Base-by-base conservation (phyloP, 2,113 vertebrate genomes). In the Gymnorhina tibicen region DNA sequence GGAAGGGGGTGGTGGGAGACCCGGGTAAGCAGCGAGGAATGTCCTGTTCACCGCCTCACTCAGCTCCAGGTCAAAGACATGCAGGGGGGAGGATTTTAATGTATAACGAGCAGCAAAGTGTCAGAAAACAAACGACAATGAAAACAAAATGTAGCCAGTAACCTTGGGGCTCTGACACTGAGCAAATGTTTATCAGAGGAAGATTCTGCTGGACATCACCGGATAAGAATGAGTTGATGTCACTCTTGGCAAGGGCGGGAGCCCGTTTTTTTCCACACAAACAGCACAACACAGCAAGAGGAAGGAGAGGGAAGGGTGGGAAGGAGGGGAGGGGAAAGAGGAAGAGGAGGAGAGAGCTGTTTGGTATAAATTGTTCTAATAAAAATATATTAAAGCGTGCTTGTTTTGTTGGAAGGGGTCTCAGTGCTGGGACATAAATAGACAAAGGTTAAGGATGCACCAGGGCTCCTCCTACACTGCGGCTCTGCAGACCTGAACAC, bases 171-270 rank as follows among this genome's bases (percentile, higher is more conserved):
- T 97, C 91, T 96, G 95, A 96, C 97, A 97, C 91, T 95, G 95
- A 98, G 94, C 94, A 97, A 97, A 98, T 93, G 82, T 98, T 98
- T 97, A 94, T 95, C 95, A 97, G 97, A 98, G 96, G 72, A 81
- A 94, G 96, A 97, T 97, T 97, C 94, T 97, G 86, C 91, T 94
- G 96, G 95, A 97, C 97, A 97, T 98, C 98, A 98, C 92, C 9
- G 64, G 97, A 98, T 98, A 98, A 98, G 98, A 98, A 98, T 98
- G 98, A 98, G 97, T 97, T 98, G 98, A 98, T 98, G 98, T 98
- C 98, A 98, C 95, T 85, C 95, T 98, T 98, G 98, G 98, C 98
- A 98, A 96, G 93, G 78, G 46, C 0, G 1, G 59, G 77, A 96
- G 76, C 90, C 91, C 17, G 33, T 33, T 96, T 96, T 95, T 92